Percentiles rank a stretch among this genome's conserved stretches.
Conservation (phyloP, 2,888 invertebrate genomes). For the Epinotia bilunana region DNA sequence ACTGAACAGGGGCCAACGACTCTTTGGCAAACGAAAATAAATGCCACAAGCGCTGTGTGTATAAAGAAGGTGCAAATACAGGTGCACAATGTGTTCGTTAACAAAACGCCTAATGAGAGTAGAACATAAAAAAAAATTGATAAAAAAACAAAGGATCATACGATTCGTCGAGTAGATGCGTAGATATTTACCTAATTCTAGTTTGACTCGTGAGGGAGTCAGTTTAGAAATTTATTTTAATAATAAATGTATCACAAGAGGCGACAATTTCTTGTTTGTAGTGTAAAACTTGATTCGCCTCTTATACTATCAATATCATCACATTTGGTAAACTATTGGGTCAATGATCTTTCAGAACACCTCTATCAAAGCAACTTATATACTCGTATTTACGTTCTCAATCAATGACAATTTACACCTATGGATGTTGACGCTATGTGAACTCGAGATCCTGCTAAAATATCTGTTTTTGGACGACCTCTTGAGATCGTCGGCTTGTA, state of each 20-base stretch:
- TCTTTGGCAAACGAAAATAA: conserved; percentile 57
- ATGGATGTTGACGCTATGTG: conserved; percentile 61
- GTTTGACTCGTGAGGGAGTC: neutral
- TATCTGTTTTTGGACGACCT: conserved; percentile 64
- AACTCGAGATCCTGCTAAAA: conserved; percentile 68
- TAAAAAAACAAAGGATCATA: conserved; percentile 8
- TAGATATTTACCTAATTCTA: neutral
- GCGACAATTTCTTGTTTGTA: no score
- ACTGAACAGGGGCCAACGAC: conserved; percentile 65
- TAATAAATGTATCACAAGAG: neutral
- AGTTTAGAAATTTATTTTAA: neutral
- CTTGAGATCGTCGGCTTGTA: conserved; percentile 66
- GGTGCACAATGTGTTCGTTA: conserved; percentile 48
- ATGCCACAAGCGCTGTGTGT: conserved; percentile 50
- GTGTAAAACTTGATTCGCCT: neutral
- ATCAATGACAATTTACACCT: conserved; percentile 77
- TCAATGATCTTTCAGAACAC: conserved; percentile 66
- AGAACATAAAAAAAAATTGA: conserved; percentile 28
- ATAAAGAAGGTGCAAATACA: conserved; percentile 48
- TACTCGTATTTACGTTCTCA: conserved; percentile 65
- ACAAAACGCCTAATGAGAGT: conserved; percentile 41
- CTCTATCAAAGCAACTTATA: conserved; percentile 58
- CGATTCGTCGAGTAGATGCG: neutral
- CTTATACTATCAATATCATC: neutral
- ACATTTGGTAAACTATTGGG: conserved; percentile 51